Evolutionary conservation across 1,140 invertebrate genomes (phyloP).

Genomic region (Nylanderia fulva): DNA sequence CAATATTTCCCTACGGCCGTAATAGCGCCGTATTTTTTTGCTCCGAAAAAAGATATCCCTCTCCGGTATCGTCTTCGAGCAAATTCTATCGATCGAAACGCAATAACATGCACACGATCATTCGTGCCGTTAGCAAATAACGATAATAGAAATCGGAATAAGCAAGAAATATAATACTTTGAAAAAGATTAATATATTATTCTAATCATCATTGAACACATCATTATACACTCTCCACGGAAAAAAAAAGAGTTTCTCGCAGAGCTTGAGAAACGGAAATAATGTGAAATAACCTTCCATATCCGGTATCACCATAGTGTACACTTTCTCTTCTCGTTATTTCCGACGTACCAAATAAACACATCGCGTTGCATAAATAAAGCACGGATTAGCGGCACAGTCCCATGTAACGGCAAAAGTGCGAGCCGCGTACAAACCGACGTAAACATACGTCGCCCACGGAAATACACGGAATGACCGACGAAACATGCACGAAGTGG

Average conservation of each 20-base stretch:
- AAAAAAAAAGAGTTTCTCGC: not conserved
- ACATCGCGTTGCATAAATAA: conserved; percentile 7
- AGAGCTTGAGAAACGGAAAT: not conserved
- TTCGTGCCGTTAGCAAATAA: not conserved
- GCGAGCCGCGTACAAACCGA: conserved; percentile 20
- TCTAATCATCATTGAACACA: too few species aligned
- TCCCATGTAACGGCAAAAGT: conserved; percentile 24
- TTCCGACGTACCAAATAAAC: conserved; percentile 1
- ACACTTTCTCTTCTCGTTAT: not conserved
- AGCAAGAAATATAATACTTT: conserved; percentile 22
- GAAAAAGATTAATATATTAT: conserved; percentile 17
- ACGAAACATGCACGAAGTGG: not conserved
- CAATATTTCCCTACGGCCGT: conserved; percentile 44
- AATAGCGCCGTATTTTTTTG: conserved; percentile 35
- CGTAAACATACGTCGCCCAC: conserved; percentile 6
- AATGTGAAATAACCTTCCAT: not conserved
- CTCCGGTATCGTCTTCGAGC: conserved; percentile 8
- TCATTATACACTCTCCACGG: not conserved
- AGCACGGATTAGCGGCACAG: not conserved
- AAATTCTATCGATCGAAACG: conserved; percentile 32
- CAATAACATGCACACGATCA: conserved; percentile 27
- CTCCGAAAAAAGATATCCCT: conserved; percentile 20
- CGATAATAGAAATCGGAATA: conserved; percentile 30
- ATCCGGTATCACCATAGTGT: not conserved
- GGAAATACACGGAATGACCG: conserved; percentile 32